These are phyloP conservation scores for Lobophora halterata DNA, from an alignment of 2,888 invertebrate genomes.

Conservation along the genomic window DNA sequence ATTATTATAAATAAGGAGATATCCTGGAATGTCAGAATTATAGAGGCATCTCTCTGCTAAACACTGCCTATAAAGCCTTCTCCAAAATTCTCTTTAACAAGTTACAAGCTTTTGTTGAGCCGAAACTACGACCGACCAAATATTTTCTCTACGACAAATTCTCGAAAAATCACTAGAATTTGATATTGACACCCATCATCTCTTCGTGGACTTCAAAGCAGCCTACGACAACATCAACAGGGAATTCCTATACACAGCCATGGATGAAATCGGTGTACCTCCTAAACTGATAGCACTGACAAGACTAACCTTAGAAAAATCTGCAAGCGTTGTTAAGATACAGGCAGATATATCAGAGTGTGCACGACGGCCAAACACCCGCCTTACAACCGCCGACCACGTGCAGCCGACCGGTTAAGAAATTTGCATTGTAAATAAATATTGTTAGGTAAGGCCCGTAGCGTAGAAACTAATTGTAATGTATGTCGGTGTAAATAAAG, in stretches of 20 bases:
- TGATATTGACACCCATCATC: constrained; percentile 11
- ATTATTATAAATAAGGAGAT: too few species aligned
- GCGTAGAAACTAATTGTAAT: too few species aligned
- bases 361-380: too few species aligned
- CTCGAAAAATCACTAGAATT: constrained; percentile 28
- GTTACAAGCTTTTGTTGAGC: too few species aligned
- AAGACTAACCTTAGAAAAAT: background rate
- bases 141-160: constrained; percentile 20
- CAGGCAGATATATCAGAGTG: too few species aligned
- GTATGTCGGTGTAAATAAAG: too few species aligned
- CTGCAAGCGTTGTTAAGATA: too few species aligned
- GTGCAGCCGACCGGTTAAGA: too few species aligned
- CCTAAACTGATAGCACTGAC: background rate
- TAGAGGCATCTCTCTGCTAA: background rate
- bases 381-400: too few species aligned
- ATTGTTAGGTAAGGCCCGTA: too few species aligned
- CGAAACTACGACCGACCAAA: too few species aligned
- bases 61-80: background rate
- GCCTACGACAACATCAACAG: constrained; percentile 13
- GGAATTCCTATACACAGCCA: background rate
- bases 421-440: too few species aligned
- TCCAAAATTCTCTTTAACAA: constrained; percentile 1
- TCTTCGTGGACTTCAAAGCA: constrained; percentile 16
- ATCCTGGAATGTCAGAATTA: background rate
- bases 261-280: background rate